Conservation (phyloP, 2,888 invertebrate species). For the Odontothrips loti region DNA sequence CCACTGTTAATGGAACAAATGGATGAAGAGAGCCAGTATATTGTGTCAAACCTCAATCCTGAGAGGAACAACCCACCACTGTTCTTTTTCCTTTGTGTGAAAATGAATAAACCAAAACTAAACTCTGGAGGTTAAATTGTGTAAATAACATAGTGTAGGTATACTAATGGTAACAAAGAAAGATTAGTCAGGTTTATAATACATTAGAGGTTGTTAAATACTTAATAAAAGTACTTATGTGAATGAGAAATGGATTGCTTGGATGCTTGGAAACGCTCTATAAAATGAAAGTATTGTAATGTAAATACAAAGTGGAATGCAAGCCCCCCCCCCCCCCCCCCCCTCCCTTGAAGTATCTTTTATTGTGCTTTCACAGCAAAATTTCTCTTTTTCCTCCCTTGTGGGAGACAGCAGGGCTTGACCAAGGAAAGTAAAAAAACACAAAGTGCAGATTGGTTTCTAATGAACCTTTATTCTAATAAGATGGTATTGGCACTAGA, state of each 20-base stretch:
- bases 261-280: not conserved
- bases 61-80: not conserved
- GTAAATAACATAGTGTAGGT: slow-evolving; percentile 21
- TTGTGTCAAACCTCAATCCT: not conserved
- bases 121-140: slow-evolving; percentile 19
- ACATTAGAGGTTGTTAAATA: not conserved
- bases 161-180: slow-evolving; percentile 18
- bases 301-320: slow-evolving; percentile 16
- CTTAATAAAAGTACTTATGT: slow-evolving; percentile 11
- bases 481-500: too few species aligned
- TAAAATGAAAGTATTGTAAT: slow-evolving; percentile 8
- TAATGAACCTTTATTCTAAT: too few species aligned
- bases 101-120: not conserved
- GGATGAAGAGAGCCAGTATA: not conserved
- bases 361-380: too few species aligned
- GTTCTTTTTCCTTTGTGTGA: not conserved
- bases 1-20: not conserved
- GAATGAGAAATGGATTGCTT: not conserved
- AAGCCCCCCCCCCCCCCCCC: too few species aligned
- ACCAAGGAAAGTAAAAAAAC: too few species aligned
- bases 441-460: too few species aligned
- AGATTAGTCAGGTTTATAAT: slow-evolving; percentile 17
- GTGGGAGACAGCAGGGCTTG: too few species aligned
- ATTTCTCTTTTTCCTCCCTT: too few species aligned
- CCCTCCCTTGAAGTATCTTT: too few species aligned